These are phyloP conservation scores for Drosophila nikananu DNA, from an alignment of 1,140 invertebrate species.

Conservation along the genomic window DNA sequence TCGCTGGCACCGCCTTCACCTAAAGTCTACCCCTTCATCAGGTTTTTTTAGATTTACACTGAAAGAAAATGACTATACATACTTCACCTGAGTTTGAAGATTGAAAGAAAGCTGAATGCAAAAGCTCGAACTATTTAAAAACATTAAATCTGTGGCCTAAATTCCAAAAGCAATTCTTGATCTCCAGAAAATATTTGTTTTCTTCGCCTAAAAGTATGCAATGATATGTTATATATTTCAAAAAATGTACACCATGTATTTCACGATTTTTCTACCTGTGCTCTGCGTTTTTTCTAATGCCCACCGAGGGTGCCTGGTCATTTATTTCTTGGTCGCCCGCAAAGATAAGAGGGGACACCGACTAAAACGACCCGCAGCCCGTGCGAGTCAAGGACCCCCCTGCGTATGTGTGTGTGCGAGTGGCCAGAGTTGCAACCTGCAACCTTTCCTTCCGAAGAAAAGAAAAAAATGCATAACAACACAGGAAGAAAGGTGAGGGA, in stretches of 20 bases:
- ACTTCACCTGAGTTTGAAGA: background rate
- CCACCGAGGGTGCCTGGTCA: conserved; percentile 59
- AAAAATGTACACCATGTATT: background rate
- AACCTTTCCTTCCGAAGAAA: conserved; percentile 55
- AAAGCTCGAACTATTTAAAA: background rate
- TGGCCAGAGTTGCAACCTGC: conserved; percentile 72
- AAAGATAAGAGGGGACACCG: conserved; percentile 67
- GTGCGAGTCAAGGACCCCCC: conserved; percentile 48
- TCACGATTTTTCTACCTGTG: background rate
- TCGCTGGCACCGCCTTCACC: conserved; percentile 30
- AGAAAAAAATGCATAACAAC: conserved; percentile 16
- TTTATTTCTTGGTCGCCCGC: conserved; percentile 72
- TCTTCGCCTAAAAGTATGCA: background rate
- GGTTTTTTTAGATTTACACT: background rate
- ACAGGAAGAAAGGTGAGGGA: conserved; percentile 12
- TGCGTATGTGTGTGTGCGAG: conserved; percentile 7
- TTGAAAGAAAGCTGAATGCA: background rate
- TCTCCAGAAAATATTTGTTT: background rate
- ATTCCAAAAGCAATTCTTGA: too few relatives aligned
- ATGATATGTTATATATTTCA: background rate
- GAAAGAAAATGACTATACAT: background rate
- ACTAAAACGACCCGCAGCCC: conserved; percentile 38
- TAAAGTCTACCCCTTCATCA: conserved; percentile 37
- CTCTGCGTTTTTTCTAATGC: conserved; percentile 55
- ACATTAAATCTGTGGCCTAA: too few relatives aligned